Evolutionary conservation across 2,113 vertebrate species (phyloP), one percentile per base, ranked within the genome.

Genomic region (Nycticryphes semicollaris): DNA sequence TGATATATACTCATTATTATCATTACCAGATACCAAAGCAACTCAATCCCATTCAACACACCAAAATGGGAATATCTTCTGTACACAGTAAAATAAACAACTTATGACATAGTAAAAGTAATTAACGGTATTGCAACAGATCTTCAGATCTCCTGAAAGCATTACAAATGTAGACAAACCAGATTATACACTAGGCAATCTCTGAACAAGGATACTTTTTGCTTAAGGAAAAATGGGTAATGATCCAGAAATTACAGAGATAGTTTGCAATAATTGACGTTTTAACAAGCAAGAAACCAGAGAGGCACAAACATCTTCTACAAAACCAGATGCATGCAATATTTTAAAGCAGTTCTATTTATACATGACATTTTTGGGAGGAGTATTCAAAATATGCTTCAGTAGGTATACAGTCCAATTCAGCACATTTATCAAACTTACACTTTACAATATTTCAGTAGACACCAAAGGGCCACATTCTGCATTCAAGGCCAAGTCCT

Each of bases 311-410:
- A 72, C 24, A 79, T 53, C 25, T 76, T 91, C 62, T 78, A 53
- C 10, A 51, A 76, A 91, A 64, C 15, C 77, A 75, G 56, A 94
- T 76, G 51, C 15, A 54, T 66, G 47, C 19, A 74, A 60, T 87
- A 57, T 79, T 94, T 95, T 90, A 75, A 69, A 84, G 70, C 23
- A 63, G 47, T 53, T 91, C 59, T 79, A 95, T 89, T 93, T 96
- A 84, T 90, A 79, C 1, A 35, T 82, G 56, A 50, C 57, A 95
- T 87, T 95, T 81, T 68, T 14, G 39, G 64, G 37, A 74, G 56
- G 30, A 93, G 7, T 74, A 87, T 43, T 51, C 59, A 79, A 50
- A 82, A 57, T 74, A 92, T 48, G 23, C 64, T 66, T 84, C 28
- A 79, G 37, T 22, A 92, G 70, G 39, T 60, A 28, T 4, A 51